phyloP scores from a whole-genome alignment of 2,888 invertebrate species.

The Tetheella fluctuosa region DNA sequence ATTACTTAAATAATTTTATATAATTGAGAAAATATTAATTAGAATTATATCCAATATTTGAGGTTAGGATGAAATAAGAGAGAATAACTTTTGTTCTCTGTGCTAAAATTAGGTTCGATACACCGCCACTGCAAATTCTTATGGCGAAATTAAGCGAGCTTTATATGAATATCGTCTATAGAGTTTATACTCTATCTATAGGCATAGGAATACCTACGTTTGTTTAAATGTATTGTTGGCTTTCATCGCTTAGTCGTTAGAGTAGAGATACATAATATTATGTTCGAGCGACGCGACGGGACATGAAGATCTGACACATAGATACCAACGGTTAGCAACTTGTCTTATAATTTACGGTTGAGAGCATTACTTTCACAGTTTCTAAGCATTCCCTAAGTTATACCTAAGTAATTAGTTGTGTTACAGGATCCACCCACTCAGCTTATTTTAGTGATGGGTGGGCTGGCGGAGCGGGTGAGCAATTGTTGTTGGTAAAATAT shows the following conservation, averaged over 20 bases:
- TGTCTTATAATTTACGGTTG: slow-evolving; percentile 35
- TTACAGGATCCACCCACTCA: slow-evolving; percentile 33
- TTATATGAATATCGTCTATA: no score
- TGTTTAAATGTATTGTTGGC: slow-evolving; percentile 25
- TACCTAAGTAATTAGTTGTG: slow-evolving; percentile 38
- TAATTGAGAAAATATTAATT: no score
- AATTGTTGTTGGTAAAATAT: no score
- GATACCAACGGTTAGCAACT: slow-evolving; percentile 38
- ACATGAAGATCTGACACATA: slow-evolving; percentile 23
- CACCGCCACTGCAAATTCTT: no score
- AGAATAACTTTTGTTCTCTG: no score
- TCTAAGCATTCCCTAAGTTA: slow-evolving; percentile 32
- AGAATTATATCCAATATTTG: no score
- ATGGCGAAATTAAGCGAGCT: no score
- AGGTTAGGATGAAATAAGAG: no score
- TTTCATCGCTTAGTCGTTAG: slow-evolving; percentile 26
- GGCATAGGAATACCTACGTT: not conserved
- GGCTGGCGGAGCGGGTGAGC: not conserved
- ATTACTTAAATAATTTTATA: no score
- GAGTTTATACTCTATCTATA: not conserved
- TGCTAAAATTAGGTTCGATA: no score
- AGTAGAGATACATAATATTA: slow-evolving; percentile 22
- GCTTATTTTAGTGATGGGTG: slow-evolving; percentile 24
- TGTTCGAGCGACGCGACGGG: slow-evolving; percentile 11
- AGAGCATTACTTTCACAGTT: slow-evolving; percentile 30